Evolutionary conservation across 1,140 invertebrate genomes (phyloP).

Genomic region (Drosophila nigrodunni): DNA sequence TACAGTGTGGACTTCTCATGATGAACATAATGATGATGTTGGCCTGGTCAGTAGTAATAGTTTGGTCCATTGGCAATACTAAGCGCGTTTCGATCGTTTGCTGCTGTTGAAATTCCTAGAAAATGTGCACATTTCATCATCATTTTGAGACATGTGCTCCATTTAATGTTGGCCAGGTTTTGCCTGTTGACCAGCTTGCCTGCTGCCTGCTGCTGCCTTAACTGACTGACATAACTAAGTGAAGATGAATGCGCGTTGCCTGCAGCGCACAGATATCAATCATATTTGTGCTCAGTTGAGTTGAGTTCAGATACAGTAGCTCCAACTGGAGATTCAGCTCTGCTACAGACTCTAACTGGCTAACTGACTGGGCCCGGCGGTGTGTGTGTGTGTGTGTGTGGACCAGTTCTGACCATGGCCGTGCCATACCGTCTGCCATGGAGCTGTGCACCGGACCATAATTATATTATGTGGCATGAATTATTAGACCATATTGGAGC

Average conservation of each 20-base stretch:
- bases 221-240: slow-evolving; percentile 83
- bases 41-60: slow-evolving; percentile 9
- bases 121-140: slow-evolving; percentile 84
- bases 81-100: slow-evolving; percentile 50
- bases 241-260: slow-evolving; percentile 80
- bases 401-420: slow-evolving; percentile 65
- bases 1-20: slow-evolving; percentile 10
- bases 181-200: no score
- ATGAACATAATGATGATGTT: slow-evolving; percentile 12
- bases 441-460: slow-evolving; percentile 72
- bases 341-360: slow-evolving; percentile 10
- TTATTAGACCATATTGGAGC: slow-evolving; percentile 84
- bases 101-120: slow-evolving; percentile 74
- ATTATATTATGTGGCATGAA: slow-evolving; percentile 84
- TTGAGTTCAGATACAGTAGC: slow-evolving; percentile 63
- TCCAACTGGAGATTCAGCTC: slow-evolving; percentile 11
- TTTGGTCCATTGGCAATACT: slow-evolving; percentile 43
- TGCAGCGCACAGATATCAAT: slow-evolving; percentile 77
- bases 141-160: slow-evolving; percentile 83
- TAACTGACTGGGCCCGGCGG: neutral
- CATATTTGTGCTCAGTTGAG: slow-evolving; percentile 56
- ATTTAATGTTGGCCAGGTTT: slow-evolving; percentile 55
- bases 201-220: slow-evolving; percentile 57
- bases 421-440: slow-evolving; percentile 75
- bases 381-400: slow-evolving; percentile 18